Base-by-base conservation (phyloP, 2,888 invertebrate species). In the Drosophila anomelani region DNA sequence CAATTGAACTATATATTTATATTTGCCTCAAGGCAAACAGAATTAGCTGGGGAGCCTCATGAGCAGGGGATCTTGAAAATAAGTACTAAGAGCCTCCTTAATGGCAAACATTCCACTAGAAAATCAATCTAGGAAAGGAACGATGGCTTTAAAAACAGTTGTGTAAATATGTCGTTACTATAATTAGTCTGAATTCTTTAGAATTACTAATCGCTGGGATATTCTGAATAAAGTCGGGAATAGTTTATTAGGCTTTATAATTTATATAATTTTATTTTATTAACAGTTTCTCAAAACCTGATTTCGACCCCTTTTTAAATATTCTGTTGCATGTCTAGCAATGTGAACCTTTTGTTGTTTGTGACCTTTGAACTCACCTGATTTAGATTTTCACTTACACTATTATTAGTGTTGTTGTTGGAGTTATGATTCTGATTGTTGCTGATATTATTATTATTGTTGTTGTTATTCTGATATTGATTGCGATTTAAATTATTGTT, bases 361-460 rank as follows among this genome's bases (percentile, higher is more conserved):
- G 13, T 41, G 41, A 43, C n/a, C 57, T 34, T 43, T 34, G 20
- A 32, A 36, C 76, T 80, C 70, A 89, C 89, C 82, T 87, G 90
- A 75, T 78, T 88, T 71, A 82, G 67, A 70, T 75, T 85, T 75
- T 77, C 81, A 64, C 74, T 51, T n/a, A 29, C 49, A 71, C 71
- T 56, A 55, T 68, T 80, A 61, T 72, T 85, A 58, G 93, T 91
- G 67, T 43, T 76, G 43, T 55, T 74, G 55, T 41, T 73, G 61
- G 32, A 23, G 41, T 23, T 61, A 8, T 61, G 58, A 34, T 56
- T 78, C 8, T 71, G 75, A 29, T 71, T 74, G 39, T 51, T 69
- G 81, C 92, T 72, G 17, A 38, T 83, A 51, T 57, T 94, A 41
- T 84, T 86, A 46, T 76, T 92, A 41, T 93, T 85, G 67, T 93